Evolutionary conservation across 2,888 invertebrate species (phyloP), one percentile per base, ranked within the genome.

Genomic region (Balanococcus diminutus): DNA sequence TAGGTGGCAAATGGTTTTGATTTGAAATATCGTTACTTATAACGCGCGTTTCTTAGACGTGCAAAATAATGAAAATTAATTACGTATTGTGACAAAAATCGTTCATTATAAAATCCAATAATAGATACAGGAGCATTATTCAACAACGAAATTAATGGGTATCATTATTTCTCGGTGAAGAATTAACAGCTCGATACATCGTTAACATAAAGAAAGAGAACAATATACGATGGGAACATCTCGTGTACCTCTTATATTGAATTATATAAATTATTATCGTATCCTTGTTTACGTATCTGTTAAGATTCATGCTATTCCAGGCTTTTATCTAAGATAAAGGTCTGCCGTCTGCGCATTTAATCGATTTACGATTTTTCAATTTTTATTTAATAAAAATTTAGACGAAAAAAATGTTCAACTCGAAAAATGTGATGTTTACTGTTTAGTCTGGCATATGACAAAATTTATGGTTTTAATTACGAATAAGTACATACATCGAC

Each of bases 41-140:
- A 67, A 25, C 61, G n/a, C n/a, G n/a, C n/a, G 61, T 67, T 67
- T 67, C 28, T 25, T 11, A 28, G 11, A 14, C 61, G 61, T 67
- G 28, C 5, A 67, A n/a, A 67, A 67, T 67, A 67, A 67, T 28
- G 61, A 67, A 67, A 67, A 67, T 67, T 67, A 67, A 67, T 28
- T 25, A 67, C 28, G 28, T 67, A 1, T 1, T 25, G 61, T 67
- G 22, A 28, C 61, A 67, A 67, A 67, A 67, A 67, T 67, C 61
- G 61, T 67, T 67, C 61, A 67, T 67, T 67, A 67, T 67, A 67
- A 67, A 67, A 67, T 67, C 61, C 61, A 67, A 67, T n/a, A n/a
- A n/a, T n/a, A n/a, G n/a, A n/a, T 67, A 67, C 28, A 14, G 1
- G 25, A 14, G 61, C 11, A 28, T 67, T 67, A 67, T 67, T 67